Conservation (phyloP, 2,888 invertebrate species). For the Ashinkailepas kermadecensis region DNA sequence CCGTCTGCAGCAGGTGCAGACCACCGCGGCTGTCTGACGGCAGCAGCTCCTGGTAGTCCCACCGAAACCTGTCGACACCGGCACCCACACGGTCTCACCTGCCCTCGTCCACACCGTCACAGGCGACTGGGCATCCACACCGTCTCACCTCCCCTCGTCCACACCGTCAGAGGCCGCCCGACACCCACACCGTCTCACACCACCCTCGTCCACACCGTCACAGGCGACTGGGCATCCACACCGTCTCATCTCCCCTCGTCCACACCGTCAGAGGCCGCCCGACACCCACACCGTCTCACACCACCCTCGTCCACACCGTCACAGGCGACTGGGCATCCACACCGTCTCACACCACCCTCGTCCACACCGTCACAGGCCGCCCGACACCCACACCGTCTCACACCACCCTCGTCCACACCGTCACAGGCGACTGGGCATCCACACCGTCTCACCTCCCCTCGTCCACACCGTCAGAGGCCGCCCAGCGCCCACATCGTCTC, state of each 20-base stretch:
- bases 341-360: too few species aligned
- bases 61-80: background rate
- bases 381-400: too few species aligned
- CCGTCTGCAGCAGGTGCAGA: conserved; percentile 4
- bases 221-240: background rate
- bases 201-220: background rate
- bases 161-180: background rate
- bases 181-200: background rate
- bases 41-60: conserved; percentile 1
- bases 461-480: too few species aligned
- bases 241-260: too few species aligned
- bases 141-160: background rate
- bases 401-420: too few species aligned
- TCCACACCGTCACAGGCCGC: too few species aligned
- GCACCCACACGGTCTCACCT: background rate
- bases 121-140: background rate
- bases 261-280: background rate
- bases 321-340: too few species aligned
- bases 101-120: background rate
- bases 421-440: too few species aligned
- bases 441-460: too few species aligned
- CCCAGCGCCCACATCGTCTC: too few species aligned
- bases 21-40: background rate
- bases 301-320: too few species aligned
- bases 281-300: too few species aligned